Conservation (phyloP, 2,797 vertebrate genomes). For the Acanthis flammea region DNA sequence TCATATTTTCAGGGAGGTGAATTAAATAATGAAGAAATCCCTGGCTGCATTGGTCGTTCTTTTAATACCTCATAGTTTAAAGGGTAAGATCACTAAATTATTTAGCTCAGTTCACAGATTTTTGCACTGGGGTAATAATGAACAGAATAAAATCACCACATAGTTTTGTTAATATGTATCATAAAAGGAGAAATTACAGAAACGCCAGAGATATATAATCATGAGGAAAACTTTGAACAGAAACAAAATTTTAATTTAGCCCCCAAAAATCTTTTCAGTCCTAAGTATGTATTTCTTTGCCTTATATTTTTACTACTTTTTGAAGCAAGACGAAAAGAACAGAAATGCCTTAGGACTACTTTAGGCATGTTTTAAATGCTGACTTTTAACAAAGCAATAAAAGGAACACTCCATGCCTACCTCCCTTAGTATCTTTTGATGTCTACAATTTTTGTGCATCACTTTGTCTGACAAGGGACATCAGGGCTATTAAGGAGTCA, state of each 20-base stretch:
- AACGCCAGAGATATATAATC: neutral
- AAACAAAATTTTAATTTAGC: neutral
- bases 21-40: conserved; percentile 35
- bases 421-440: neutral
- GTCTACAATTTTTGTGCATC: neutral
- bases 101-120: conserved; percentile 21
- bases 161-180: neutral
- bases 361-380: neutral
- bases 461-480: neutral
- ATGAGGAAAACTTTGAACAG: neutral
- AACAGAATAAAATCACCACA: neutral
- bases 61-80: conserved; percentile 6
- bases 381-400: neutral
- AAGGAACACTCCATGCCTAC: neutral
- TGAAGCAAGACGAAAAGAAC: neutral
- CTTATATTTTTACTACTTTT: neutral
- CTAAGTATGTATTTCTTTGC: neutral
- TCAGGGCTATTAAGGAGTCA: neutral
- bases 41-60: neutral
- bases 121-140: neutral
- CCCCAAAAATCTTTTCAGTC: neutral
- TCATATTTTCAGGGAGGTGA: neutral
- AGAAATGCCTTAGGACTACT: neutral
- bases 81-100: conserved; percentile 22
- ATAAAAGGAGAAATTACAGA: neutral